A percentile compares a stretch with the other conserved stretches of the same genome.
Evolutionary conservation across 2,113 vertebrate species (phyloP).

Genomic region (Syngnathus floridae): DNA sequence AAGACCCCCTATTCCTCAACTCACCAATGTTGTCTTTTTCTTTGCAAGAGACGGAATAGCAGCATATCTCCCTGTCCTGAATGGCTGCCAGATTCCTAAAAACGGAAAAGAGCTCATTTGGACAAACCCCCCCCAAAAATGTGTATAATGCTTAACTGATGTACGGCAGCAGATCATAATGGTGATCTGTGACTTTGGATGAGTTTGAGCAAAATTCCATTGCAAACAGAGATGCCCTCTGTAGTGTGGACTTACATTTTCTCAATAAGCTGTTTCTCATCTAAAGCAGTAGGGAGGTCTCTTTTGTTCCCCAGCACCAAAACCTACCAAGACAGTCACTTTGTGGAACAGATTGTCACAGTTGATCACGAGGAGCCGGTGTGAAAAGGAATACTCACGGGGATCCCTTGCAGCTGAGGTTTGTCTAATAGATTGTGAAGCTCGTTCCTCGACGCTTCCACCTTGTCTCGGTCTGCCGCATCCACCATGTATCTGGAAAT

Average conservation of each 20-base stretch:
- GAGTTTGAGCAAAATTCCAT: neutral
- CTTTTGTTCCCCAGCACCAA: constrained; percentile 86
- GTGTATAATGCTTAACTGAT: neutral
- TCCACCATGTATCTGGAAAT: constrained; percentile 95
- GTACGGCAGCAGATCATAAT: neutral
- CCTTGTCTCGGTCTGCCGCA: constrained; percentile 94
- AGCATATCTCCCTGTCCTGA: constrained; percentile 81
- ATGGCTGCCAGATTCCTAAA: constrained; percentile 78
- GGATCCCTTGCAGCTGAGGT: constrained; percentile 97
- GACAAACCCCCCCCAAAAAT: no score
- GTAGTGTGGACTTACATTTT: constrained; percentile 74
- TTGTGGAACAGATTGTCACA: neutral
- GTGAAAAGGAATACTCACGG: constrained; percentile 73
- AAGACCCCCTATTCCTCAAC: constrained; percentile 9
- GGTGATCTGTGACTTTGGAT: no score
- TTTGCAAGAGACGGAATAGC: constrained; percentile 83
- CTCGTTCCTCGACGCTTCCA: constrained; percentile 95
- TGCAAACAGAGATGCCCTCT: no score
- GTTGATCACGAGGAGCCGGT: neutral
- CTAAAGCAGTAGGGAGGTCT: constrained; percentile 79
- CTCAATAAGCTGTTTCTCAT: constrained; percentile 89
- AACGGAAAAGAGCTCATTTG: neutral
- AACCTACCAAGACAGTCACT: constrained; percentile 62
- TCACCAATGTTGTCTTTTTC: constrained; percentile 82
- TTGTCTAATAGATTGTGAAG: constrained; percentile 99